Evolutionary conservation across 2,888 invertebrate genomes (phyloP), one percentile per base, ranked within the genome.

Genomic region (Lycia hirtaria): DNA sequence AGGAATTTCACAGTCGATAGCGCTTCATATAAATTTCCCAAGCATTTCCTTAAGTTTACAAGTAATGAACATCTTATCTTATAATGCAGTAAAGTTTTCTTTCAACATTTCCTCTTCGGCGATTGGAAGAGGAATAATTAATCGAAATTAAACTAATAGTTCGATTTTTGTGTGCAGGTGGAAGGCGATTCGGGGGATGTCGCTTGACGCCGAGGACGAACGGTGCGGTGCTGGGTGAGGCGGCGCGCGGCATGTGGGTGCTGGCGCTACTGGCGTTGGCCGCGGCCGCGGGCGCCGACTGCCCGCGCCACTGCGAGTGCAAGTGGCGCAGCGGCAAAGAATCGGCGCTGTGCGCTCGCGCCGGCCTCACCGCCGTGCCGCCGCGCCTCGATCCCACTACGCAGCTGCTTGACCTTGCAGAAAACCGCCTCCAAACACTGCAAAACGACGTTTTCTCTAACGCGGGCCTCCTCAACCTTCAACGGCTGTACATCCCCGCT

Each of bases 261-360:
- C 78, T 87, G 83, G 76, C 88, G 76, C 73, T 87, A 84, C 79
- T 88, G 66, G 80, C 87, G 67, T 75, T 89, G 83, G 88, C 86
- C 80, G 88, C 86, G 75, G 87, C 87, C 77, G 92, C 92, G 72
- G 87, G 92, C 75, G 94, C 94, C 76, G 95, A 95, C 72, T 96
- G 96, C 80, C 96, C 96, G 49, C 93, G 93, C 62, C 93, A 94
- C 71, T 97, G 97, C 89, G 96, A 96, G 86, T 97, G 97, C 93
- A 96, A 96, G 88, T 97, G 97, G 97, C 96, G 96, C 83, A 95
- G 95, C 79, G 97, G 97, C 73, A 97, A 97, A 85, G 96, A 97
- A 87, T 95, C 96, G 45, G 97, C 96, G 55, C 92, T 96, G 72
- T 97, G 97, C 88, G 93, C 94, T 71, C 95, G 94, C 81, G 95